Evolutionary conservation across 2,113 vertebrate genomes (phyloP), one percentile per base, ranked within the genome.

Genomic region (Euleptes europaea): DNA sequence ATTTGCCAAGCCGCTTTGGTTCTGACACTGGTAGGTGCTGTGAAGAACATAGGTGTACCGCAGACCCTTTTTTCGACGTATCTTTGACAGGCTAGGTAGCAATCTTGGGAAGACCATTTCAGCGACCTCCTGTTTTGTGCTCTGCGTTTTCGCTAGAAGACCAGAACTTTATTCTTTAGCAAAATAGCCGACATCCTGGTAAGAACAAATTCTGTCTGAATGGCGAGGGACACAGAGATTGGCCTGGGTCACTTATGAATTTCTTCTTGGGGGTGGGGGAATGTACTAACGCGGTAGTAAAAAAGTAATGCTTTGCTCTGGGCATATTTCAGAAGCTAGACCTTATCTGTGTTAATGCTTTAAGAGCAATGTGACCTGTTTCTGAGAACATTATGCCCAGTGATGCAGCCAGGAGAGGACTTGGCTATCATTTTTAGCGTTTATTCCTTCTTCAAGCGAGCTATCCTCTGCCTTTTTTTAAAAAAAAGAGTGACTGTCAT

Each of bases 251-350:
- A 82, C 4, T 0, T 82, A 38, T 83, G 17, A 60, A n/a, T 84
- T 81, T 91, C 84, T 90, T 76, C 35, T 81, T 86, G 83, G 88
- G 92, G 88, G 23, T 21, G 21, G 85, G 88, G 86, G 86, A 31
- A 78, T 7, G 0, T 84, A 78, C 77, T 88, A 26, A n/a, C 47
- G 23, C n/a, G 19, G 87, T 88, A 86, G 78, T 92, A 87, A 94
- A 89, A 93, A 94, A 92, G 90, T 91, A 88, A 86, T 91, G 81
- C 73, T 93, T 91, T 88, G 84, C 92, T 93, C 60, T 69, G 88
- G 91, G 90, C 89, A 86, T 91, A 88, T 84, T 75, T 83, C 88
- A 81, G 88, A 93, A 93, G 90, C 26, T 84, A 85, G 84, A 54
- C 85, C 88, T 91, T 81, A 87, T 90, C 88, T 92, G 81, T 83